A percentile compares a stretch with the other conserved stretches of the same genome.
Evolutionary conservation across 1,140 invertebrate genomes (phyloP).

Genomic region (Drosophila grimshawi): DNA sequence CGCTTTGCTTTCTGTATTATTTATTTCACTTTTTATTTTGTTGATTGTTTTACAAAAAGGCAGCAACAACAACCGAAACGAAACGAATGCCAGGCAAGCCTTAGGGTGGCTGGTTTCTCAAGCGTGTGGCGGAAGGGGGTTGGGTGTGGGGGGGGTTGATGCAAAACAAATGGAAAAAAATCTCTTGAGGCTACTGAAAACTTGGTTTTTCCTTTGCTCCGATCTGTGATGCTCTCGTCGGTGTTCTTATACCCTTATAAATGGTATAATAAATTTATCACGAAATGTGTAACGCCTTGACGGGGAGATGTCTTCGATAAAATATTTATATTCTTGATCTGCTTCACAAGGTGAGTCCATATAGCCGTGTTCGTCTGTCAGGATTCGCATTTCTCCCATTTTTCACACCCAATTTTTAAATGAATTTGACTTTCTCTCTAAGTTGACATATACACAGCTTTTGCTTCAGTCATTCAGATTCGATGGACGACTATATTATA

Average conservation of each 20-base stretch:
- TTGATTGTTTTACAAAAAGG: conserved; percentile 74
- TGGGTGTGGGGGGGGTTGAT: background rate
- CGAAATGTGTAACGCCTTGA: no score
- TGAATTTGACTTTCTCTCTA: no score
- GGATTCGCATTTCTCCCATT: no score
- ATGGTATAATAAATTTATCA: no score
- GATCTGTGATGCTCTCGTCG: background rate
- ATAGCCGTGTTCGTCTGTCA: no score
- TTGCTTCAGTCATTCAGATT: no score
- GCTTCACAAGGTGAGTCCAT: no score
- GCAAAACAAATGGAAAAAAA: conserved; percentile 61
- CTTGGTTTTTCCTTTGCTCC: conserved; percentile 39
- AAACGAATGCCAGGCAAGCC: conserved; percentile 31
- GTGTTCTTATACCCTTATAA: background rate
- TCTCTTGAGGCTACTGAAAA: conserved; percentile 82
- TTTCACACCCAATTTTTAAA: no score
- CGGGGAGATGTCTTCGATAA: no score
- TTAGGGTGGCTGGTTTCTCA: background rate
- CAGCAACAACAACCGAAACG: conserved; percentile 45
- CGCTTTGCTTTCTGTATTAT: conserved; percentile 52
- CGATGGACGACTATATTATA: no score
- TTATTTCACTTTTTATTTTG: conserved; percentile 68
- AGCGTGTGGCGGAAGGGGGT: background rate
- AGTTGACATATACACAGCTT: no score
- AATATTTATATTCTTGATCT: no score